Evolutionary conservation across 2,113 vertebrate species (phyloP), one percentile per base, ranked within the genome.

Genomic region (Loxodonta africana): DNA sequence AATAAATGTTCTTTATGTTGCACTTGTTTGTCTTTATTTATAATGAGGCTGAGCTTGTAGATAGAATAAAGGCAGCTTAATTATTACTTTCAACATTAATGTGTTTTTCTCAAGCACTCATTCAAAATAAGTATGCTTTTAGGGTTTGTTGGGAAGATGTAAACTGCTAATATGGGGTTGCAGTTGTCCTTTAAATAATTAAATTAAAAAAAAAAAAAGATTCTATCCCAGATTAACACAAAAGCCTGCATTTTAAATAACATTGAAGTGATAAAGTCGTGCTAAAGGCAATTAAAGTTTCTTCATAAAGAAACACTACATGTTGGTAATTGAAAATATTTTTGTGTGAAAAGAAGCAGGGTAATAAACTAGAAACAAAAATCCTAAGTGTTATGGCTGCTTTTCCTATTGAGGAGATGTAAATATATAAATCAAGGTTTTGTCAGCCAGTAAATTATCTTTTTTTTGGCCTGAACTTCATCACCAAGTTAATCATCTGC

Each of bases 21-120:
- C 51, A 98, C 94, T 98, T 97, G 96, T 98, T 99, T 98, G 96
- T 98, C 98, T 98, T 98, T 98, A 98, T 98, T 98, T 98, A 98
- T 98, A 98, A 98, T 98, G 97, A 97, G 92, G 69, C 95, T 96
- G 83, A 91, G 95, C 37, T 97, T 95, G 88, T 94, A 97, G 89
- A 98, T 88, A 97, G 91, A 91, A 86, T 1, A 33, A 96, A 98
- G 53, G 88, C 91, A 63, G 65, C 96, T 98, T 98, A 98, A 98
- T 98, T 98, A 98, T 96, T 98, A 96, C 81, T 97, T 98, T 97
- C 91, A 98, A 93, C 92, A 97, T 94, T 95, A 98, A 95, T 95
- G 73, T 90, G 48, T 93, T 60, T 84, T 98, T 95, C 96, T 94
- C 69, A 94, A 57, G 71, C 20, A 96, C 30, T 94, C 67, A 88